Percentiles rank a stretch among this genome's conserved stretches.
Conservation (phyloP, 2,113 vertebrate genomes). For the Corydoras sp. region DNA sequence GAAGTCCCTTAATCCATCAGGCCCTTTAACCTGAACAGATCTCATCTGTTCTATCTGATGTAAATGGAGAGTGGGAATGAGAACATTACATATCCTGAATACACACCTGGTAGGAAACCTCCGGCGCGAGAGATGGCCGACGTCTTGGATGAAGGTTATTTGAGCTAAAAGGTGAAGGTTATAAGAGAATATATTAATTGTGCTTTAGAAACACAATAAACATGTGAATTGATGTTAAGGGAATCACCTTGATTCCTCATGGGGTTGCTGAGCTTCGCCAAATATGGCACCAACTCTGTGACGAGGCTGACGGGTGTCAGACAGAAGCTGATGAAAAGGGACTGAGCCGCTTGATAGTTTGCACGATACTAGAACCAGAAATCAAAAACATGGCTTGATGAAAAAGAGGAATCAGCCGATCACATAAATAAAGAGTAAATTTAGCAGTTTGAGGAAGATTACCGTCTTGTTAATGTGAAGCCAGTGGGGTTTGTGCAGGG, state of each 20-base stretch:
- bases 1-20: too few species aligned
- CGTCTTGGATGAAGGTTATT: constrained; percentile 87
- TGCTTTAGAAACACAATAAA: not conserved
- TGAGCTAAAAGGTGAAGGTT: constrained; percentile 69
- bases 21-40: too few species aligned
- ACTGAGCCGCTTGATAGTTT: constrained; percentile 80
- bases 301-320: constrained; percentile 78
- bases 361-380: constrained; percentile 72
- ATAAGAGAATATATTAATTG: not conserved
- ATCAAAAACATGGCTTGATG: not conserved
- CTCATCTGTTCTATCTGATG: too few species aligned
- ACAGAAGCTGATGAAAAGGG: constrained; percentile 85
- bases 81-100: too few species aligned
- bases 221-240: constrained; percentile 1
- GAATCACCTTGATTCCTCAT: constrained; percentile 85
- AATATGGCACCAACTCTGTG: constrained; percentile 84
- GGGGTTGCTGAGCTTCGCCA: constrained; percentile 81
- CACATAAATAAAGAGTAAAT: not conserved
- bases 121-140: constrained; percentile 80
- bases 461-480: constrained; percentile 86
- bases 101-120: constrained; percentile 75
- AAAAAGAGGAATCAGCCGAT: too few species aligned
- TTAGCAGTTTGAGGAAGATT: not conserved
- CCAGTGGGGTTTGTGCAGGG: constrained; percentile 93
- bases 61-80: too few species aligned